phyloP scores from a whole-genome alignment of 2,888 invertebrate species.

The Xestobium rufovillosum region DNA sequence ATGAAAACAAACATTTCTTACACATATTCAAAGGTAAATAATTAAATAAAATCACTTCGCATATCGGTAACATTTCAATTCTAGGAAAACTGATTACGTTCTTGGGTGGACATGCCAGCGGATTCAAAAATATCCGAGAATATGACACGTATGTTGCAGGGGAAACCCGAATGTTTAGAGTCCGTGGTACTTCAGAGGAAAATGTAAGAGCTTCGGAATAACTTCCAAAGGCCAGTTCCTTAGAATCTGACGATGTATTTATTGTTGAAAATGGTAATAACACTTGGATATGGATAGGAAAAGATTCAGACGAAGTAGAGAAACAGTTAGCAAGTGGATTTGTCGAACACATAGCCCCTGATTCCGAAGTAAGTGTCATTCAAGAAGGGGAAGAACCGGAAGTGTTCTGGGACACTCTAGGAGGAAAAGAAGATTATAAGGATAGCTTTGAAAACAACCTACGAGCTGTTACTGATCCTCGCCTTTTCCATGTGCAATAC shows the following conservation, averaged over 20 bases:
- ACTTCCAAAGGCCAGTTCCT: constrained; percentile 48
- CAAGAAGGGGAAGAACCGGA: constrained; percentile 60
- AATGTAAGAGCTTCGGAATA: constrained; percentile 62
- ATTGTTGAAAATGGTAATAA: constrained; percentile 52
- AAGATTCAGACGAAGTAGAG: constrained; percentile 56
- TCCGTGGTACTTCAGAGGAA: constrained; percentile 48
- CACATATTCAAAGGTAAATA: constrained; percentile 59
- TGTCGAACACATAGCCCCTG: constrained; percentile 44
- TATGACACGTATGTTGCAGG: constrained; percentile 54
- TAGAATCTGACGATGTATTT: constrained; percentile 65
- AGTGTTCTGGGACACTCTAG: constrained; percentile 63
- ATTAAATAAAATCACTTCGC: no score
- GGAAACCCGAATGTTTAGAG: constrained; percentile 55
- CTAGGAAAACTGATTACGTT: constrained; percentile 55
- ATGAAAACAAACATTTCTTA: constrained; percentile 66
- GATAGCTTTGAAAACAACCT: constrained; percentile 30
- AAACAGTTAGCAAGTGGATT: constrained; percentile 50
- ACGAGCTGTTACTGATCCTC: constrained; percentile 45
- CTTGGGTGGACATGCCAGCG: constrained; percentile 54
- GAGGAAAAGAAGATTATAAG: constrained; percentile 53
- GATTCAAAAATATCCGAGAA: constrained; percentile 51
- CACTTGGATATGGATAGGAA: constrained; percentile 61
- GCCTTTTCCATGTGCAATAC: constrained; percentile 65
- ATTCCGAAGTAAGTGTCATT: constrained; percentile 42
- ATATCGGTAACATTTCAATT: no score